Evolutionary conservation across 2,888 invertebrate genomes (phyloP), one percentile per base, ranked within the genome.

Genomic region (Eubasilissa splendida): DNA sequence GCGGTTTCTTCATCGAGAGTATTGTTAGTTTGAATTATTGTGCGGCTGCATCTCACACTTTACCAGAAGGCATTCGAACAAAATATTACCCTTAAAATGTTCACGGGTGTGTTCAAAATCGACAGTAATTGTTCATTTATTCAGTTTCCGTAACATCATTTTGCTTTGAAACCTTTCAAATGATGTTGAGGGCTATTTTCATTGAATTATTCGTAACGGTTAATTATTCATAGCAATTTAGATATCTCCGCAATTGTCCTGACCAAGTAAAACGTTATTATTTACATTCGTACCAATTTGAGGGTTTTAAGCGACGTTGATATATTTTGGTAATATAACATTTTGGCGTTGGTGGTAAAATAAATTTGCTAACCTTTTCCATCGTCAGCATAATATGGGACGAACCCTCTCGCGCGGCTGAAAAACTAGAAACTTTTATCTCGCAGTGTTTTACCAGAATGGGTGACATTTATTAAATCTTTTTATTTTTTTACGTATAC

Each of bases 251-350:
- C 42, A 42, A 42, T 42, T 42, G 42, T 42, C 42, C 42, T 42
- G 42, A 42, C 42, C 42, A 2, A 42, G 42, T 42, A 42, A 42
- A 42, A 42, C 42, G 42, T 42, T 42, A 42, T 42, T 42, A 42
- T 42, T 42, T 42, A 42, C 42, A 42, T 42, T 42, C 42, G 42
- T 42, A 42, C 42, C 42, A 42, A 42, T 42, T 42, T 42, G 42
- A 7, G 42, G 42, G 2, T 42, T 42, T 42, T 5, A 14, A 42
- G 63, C 33, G 52, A 70, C 70, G 14, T 42, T 70, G 70, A 70
- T 52, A 70, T 22, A 70, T 70, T 70, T 70, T 31, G 52, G 70
- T 52, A 31, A 70, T 70, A 53, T 22, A 70, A 70, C 70, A 70
- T 70, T 70, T 70, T 53, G 70, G 70, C n/a, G 53, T 70, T 63